Percentiles rank a stretch among this genome's conserved stretches.
Conservation (phyloP, 2,797 vertebrate genomes). For the Crenichthys baileyi region DNA sequence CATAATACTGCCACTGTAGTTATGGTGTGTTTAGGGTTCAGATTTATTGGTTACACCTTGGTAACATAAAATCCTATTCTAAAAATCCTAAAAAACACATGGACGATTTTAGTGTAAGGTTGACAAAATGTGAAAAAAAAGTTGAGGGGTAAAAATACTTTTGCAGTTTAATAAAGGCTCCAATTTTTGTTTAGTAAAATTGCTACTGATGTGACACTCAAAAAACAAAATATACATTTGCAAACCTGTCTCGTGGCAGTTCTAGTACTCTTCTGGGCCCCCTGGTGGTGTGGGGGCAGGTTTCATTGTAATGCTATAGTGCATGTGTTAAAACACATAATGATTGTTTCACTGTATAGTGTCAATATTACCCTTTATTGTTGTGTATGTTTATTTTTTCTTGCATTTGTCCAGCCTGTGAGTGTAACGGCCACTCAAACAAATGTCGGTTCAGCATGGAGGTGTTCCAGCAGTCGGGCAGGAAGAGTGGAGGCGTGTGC, state of each 20-base stretch:
- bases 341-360: not conserved
- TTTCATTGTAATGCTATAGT: not conserved
- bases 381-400: not conserved
- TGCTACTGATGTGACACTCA: not conserved
- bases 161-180: not conserved
- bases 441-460: slow-evolving; percentile 92
- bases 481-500: slow-evolving; percentile 89
- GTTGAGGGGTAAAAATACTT: not conserved
- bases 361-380: not conserved
- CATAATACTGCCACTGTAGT: not conserved
- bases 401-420: slow-evolving; percentile 79
- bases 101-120: not conserved
- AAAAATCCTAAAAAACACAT: not conserved
- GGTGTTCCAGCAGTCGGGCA: slow-evolving; percentile 89
- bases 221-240: not conserved
- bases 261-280: not conserved
- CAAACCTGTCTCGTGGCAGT: too few relatives aligned
- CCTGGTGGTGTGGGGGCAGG: not conserved
- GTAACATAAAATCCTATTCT: too few relatives aligned
- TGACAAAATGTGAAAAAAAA: not conserved
- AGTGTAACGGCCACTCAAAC: slow-evolving; percentile 88
- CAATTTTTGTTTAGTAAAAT: not conserved
- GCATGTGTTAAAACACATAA: not conserved
- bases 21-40: not conserved
- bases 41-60: not conserved